Evolutionary conservation across 2,113 vertebrate genomes (phyloP).

Genomic region (Cavia aperea): DNA sequence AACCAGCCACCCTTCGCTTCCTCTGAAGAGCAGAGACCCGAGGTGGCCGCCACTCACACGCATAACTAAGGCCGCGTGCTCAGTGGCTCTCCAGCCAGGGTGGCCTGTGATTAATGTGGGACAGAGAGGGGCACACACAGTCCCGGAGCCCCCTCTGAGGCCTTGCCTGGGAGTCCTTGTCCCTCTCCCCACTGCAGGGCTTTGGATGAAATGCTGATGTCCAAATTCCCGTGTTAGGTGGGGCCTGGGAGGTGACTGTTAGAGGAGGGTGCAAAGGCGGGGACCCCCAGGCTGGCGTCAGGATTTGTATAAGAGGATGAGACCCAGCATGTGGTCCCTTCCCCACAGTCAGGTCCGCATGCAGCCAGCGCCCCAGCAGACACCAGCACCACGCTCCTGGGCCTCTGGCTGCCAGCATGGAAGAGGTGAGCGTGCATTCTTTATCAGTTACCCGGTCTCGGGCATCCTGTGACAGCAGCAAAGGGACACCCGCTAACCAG

Average conservation of each 20-base stretch:
- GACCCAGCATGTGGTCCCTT: background rate
- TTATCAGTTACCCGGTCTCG: background rate
- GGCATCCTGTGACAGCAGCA: background rate
- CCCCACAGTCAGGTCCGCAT: background rate
- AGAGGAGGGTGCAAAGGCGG: background rate
- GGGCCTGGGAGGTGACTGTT: background rate
- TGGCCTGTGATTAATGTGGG: background rate
- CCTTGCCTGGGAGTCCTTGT: background rate
- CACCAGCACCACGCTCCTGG: no score
- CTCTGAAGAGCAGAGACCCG: background rate
- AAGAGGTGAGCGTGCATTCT: background rate
- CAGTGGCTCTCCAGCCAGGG: no score
- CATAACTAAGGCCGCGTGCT: background rate
- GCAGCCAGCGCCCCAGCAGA: background rate
- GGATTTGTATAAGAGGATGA: background rate
- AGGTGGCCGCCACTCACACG: accelerated
- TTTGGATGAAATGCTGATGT: background rate
- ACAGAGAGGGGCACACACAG: background rate
- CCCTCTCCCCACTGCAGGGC: background rate
- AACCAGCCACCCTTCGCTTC: background rate
- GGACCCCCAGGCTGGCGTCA: background rate
- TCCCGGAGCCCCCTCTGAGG: background rate
- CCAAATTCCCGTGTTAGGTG: background rate
- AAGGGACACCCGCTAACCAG: background rate
- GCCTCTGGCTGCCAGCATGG: background rate